These are phyloP conservation scores for Ariopsis seemanni DNA, from an alignment of 2,113 vertebrate species.

Conservation along the genomic window DNA sequence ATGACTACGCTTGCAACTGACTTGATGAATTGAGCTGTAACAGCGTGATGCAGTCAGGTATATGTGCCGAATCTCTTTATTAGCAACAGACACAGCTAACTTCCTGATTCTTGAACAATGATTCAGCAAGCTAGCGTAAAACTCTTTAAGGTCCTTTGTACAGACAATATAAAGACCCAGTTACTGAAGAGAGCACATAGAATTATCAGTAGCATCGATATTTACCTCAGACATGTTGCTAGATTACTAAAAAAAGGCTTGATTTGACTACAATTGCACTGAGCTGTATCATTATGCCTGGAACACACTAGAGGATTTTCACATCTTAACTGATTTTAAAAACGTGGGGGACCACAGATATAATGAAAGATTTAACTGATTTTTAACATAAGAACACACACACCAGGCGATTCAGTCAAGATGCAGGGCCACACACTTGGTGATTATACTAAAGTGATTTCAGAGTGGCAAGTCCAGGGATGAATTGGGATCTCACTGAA, in stretches of 20 bases:
- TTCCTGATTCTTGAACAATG: background rate
- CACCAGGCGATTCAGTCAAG: too few species aligned
- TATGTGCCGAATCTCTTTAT: background rate
- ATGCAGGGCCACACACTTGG: too few species aligned
- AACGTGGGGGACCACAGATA: too few species aligned
- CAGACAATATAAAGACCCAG: background rate
- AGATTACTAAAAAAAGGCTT: background rate
- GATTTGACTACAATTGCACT: background rate
- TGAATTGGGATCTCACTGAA: too few species aligned
- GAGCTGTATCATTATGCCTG: background rate
- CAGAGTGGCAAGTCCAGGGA: too few species aligned
- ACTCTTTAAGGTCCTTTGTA: background rate
- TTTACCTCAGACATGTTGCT: background rate
- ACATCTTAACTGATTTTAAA: too few species aligned
- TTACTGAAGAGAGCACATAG: background rate
- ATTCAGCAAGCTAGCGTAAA: background rate
- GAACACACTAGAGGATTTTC: too few species aligned
- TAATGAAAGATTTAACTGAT: too few species aligned
- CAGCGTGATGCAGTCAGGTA: background rate
- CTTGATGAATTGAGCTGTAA: background rate
- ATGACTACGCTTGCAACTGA: background rate
- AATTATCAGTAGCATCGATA: background rate
- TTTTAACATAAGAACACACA: too few species aligned
- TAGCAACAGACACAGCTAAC: background rate
- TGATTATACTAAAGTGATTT: too few species aligned